These are phyloP conservation scores for Polydesmus complanatus DNA, from an alignment of 2,888 invertebrate species.

Conservation along the genomic window DNA sequence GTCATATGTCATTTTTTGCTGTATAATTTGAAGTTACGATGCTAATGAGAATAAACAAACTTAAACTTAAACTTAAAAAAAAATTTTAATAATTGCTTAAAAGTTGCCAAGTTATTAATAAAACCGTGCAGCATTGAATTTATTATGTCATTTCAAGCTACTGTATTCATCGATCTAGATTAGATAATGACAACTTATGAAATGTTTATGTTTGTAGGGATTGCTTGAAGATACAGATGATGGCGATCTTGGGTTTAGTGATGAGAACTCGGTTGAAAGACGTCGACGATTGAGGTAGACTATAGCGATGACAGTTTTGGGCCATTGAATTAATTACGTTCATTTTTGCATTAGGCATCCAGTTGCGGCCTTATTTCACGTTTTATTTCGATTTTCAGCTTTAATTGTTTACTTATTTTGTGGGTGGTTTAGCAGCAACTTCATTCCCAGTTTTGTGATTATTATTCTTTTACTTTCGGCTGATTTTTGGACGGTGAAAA, in stretches of 20 bases:
- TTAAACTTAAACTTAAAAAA: too few relatives aligned
- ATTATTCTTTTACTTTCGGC: slow-evolving; percentile 80
- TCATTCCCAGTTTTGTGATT: slow-evolving; percentile 89
- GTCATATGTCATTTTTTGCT: too few relatives aligned
- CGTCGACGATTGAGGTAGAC: not conserved
- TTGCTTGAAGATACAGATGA: slow-evolving; percentile 2
- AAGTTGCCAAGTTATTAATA: too few relatives aligned
- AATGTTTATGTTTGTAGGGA: too few relatives aligned
- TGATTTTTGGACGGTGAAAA: slow-evolving; percentile 99
- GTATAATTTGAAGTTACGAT: too few relatives aligned
- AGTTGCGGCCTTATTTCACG: slow-evolving; percentile 78
- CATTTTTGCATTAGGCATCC: too few relatives aligned
- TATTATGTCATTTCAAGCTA: too few relatives aligned
- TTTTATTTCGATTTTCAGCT: slow-evolving; percentile 50
- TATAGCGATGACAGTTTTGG: not conserved
- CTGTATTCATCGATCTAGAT: too few relatives aligned
- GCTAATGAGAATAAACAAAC: too few relatives aligned
- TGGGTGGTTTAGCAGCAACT: slow-evolving; percentile 75
- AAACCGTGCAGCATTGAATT: too few relatives aligned
- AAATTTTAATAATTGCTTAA: too few relatives aligned
- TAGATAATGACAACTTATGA: too few relatives aligned
- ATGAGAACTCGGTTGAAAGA: not conserved
- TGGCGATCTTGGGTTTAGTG: slow-evolving; percentile 9
- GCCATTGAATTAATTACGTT: not conserved
- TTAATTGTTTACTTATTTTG: slow-evolving; percentile 78